Percentiles rank a stretch among this genome's conserved stretches.
Evolutionary conservation across 2,113 vertebrate genomes (phyloP).

Genomic region (Charadrius vociferus): DNA sequence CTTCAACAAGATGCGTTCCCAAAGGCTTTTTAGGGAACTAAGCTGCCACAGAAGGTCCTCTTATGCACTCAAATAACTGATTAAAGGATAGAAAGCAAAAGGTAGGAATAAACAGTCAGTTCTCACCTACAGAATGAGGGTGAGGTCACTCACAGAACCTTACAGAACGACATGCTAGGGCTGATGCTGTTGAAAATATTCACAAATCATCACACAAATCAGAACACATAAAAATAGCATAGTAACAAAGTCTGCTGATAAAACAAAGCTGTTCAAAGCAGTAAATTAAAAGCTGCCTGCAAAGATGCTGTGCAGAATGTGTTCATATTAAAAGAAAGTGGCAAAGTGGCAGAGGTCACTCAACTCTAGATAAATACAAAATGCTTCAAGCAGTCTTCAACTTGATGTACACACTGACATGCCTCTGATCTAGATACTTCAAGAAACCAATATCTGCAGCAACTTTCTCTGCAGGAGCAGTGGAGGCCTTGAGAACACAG

Average conservation of each 20-base stretch:
- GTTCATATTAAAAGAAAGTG: neutral
- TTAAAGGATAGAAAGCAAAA: neutral
- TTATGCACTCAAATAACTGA: neutral
- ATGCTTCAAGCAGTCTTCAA: neutral
- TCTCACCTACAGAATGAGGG: neutral
- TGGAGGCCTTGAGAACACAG: neutral
- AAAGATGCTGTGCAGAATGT: neutral
- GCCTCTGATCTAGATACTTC: neutral
- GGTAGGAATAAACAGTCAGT: neutral
- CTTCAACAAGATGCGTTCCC: neutral
- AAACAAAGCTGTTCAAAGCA: neutral
- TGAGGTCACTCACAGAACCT: neutral
- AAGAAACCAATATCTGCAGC: neutral
- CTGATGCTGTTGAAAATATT: neutral
- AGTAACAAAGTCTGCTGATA: neutral
- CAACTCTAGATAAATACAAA: neutral
- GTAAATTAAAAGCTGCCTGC: neutral
- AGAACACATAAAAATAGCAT: neutral
- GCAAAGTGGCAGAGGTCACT: neutral
- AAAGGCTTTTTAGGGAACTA: neutral
- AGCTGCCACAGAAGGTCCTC: neutral
- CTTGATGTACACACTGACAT: neutral
- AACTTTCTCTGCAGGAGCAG: neutral
- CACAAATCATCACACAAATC: neutral
- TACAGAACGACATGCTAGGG: neutral